phyloP scores from a whole-genome alignment of 2,113 vertebrate genomes.

The Nanorana parkeri region DNA sequence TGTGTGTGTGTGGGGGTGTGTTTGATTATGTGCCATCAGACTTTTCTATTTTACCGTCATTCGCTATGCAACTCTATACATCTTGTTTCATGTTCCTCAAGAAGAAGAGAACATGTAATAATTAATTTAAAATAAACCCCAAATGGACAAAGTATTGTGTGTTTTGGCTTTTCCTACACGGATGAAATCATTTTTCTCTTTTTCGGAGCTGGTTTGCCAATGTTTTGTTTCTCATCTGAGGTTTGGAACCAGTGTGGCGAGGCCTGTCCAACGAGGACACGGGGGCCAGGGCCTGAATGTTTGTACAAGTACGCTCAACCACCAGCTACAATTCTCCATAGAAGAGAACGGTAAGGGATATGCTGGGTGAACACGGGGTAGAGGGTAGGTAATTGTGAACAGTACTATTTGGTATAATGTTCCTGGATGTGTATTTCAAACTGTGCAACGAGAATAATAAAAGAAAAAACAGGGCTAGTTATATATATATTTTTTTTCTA shows the following conservation, averaged over 20 bases:
- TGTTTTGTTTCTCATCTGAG: constrained; percentile 72
- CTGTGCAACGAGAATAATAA: no score
- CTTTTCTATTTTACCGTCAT: constrained; percentile 37
- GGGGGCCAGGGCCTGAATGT: constrained; percentile 56
- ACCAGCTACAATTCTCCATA: constrained; percentile 57
- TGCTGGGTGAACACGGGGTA: no score
- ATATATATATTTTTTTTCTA: no score
- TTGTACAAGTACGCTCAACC: not conserved
- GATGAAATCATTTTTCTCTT: constrained; percentile 75
- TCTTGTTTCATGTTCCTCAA: constrained; percentile 74
- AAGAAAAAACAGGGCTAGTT: no score
- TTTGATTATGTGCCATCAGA: constrained; percentile 45
- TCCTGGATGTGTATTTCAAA: no score
- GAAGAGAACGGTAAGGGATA: not conserved
- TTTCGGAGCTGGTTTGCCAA: constrained; percentile 66
- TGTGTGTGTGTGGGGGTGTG: no score
- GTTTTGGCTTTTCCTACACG: constrained; percentile 71
- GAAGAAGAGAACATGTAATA: constrained; percentile 77
- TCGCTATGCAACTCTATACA: constrained; percentile 58
- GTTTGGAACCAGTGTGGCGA: constrained; percentile 65
- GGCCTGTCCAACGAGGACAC: constrained; percentile 65
- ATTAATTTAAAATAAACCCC: constrained; percentile 81
- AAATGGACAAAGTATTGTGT: constrained; percentile 75
- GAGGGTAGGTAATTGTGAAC: no score
- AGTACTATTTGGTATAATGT: no score